These are phyloP conservation scores for Melipona beecheii DNA, from an alignment of 2,888 invertebrate genomes.

Conservation along the genomic window DNA sequence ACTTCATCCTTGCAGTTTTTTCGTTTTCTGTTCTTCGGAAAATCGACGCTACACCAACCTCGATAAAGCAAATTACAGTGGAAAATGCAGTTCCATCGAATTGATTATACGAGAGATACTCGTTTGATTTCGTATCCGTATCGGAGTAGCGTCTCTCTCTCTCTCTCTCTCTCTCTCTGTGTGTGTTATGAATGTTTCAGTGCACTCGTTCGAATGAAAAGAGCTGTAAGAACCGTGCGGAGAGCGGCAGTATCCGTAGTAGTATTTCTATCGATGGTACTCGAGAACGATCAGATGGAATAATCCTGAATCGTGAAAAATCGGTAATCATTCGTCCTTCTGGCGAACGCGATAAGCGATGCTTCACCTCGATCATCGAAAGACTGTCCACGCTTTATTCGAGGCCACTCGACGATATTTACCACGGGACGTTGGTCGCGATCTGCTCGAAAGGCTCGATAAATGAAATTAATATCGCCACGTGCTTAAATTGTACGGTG, in stretches of 20 bases:
- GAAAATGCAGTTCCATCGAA: not conserved
- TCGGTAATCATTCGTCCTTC: not conserved
- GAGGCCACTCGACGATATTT: too few relatives aligned
- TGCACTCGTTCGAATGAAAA: not conserved
- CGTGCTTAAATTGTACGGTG: too few relatives aligned
- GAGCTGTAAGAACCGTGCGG: not conserved
- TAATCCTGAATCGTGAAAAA: not conserved
- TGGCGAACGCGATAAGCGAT: not conserved
- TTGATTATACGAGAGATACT: not conserved
- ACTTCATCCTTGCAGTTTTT: not conserved
- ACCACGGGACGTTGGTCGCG: too few relatives aligned
- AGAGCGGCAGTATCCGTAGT: not conserved
- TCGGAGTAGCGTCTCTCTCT: not conserved
- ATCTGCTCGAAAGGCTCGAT: too few relatives aligned
- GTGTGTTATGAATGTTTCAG: not conserved
- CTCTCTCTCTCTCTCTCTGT: too few relatives aligned
- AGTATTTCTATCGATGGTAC: not conserved
- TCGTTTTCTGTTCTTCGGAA: not conserved
- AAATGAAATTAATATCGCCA: too few relatives aligned
- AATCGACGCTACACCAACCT: not conserved
- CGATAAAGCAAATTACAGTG: not conserved
- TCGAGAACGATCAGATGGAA: not conserved
- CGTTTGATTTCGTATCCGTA: not conserved
- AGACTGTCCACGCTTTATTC: too few relatives aligned
- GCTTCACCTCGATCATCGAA: slow-evolving; percentile 28